A percentile compares a stretch with the other conserved stretches of the same genome.
Conservation (phyloP, 1,140 invertebrate genomes). For the Heliconius himera region DNA sequence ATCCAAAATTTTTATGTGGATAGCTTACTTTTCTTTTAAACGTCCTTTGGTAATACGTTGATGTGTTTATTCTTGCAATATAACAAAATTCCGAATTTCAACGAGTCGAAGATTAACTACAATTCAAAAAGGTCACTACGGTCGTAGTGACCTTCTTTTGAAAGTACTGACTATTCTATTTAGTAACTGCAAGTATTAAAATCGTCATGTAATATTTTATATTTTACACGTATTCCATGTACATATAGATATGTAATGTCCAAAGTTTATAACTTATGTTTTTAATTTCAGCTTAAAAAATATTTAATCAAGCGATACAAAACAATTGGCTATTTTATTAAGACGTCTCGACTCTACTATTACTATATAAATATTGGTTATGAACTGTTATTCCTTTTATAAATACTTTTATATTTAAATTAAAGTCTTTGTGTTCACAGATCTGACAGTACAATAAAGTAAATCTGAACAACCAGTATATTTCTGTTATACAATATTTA, state of each 20-base stretch:
- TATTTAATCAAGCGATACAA: no score
- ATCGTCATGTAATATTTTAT: no score
- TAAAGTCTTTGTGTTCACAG: background rate
- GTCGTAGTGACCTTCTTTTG: no score
- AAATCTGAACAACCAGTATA: background rate
- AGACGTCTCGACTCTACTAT: no score
- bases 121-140: no score
- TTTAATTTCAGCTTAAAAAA: no score
- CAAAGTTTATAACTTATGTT: no score
- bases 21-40: constrained; percentile 53
- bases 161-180: no score
- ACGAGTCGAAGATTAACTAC: no score
- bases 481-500: background rate
- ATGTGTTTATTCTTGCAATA: background rate
- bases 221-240: background rate
- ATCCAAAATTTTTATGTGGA: constrained; percentile 47
- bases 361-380: background rate
- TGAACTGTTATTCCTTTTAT: background rate
- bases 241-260: no score
- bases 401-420: background rate
- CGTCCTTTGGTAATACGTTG: background rate
- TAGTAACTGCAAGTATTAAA: no score
- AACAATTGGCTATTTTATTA: no score
- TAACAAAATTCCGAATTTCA: background rate
- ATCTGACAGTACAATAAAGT: background rate